Base-by-base conservation (phyloP, 2,888 invertebrate species). In the Diaprepes abbreviatus region DNA sequence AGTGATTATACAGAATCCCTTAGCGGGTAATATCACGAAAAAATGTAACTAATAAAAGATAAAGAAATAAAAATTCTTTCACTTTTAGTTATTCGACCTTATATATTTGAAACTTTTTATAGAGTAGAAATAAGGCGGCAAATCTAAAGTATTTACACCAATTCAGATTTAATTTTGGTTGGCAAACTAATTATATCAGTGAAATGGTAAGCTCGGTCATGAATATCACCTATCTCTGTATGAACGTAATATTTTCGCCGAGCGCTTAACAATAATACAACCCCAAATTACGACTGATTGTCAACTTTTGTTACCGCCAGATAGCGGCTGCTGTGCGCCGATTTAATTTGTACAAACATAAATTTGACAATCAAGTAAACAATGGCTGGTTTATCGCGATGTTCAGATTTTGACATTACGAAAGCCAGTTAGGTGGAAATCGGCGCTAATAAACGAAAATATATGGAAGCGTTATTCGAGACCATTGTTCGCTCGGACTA, bases 341-440 rank as follows among this genome's bases (percentile, higher is more conserved):
- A 84, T 84, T 84, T 84, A 84, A 84, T 84, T 84, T 84, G 84
- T 84, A 83, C 83, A 82, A 83, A 83, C 84, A 83, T 84, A 84
- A 84, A 84, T 84, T 84, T 80, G 82, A 83, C 83, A 84, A 84
- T 84, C 84, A 83, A 82, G 83, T 82, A 83, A 84, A 84, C 84
- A 84, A 84, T 84, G 82, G 82, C 74, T 79, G 83, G 81, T 83
- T 83, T 83, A 84, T 84, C 83, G 83, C 80, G 82, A 83, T 83
- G 83, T 83, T 83, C 84, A 83, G 83, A 84, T 83, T 84, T 82
- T 77, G 82, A 82, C 81, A 82, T 83, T 83, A 83, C 81, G 82
- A 81, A 74, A 72, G 77, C 80, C 82, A 80, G 80, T 83, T 82
- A 80, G 81, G 82, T 82, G 82, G 81, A 83, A 83, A 82, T 81